phyloP scores from a whole-genome alignment of 2,113 vertebrate species.

The Pan paniscus region DNA sequence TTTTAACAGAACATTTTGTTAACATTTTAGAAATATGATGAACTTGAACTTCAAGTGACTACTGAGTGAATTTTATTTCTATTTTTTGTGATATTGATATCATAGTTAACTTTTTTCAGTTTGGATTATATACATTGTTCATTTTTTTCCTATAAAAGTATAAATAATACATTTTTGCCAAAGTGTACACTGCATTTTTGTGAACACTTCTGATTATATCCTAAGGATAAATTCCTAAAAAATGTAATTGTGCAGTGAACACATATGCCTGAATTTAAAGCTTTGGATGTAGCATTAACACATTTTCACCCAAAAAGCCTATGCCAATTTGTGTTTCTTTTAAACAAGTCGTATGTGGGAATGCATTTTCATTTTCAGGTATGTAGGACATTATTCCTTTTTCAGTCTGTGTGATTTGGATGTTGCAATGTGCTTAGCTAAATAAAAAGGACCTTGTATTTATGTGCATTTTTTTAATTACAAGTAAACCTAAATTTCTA shows the following conservation, averaged over 20 bases:
- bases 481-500: not conserved
- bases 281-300: not conserved
- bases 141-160: not conserved
- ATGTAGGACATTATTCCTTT: not conserved
- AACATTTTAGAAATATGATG: conserved; percentile 26
- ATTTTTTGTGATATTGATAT: not conserved
- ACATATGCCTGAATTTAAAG: not conserved
- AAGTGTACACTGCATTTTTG: not conserved
- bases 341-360: not conserved
- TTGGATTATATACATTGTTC: not conserved
- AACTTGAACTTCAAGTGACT: conserved; percentile 44
- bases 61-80: not conserved
- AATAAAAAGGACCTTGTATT: not conserved
- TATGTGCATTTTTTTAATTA: not conserved
- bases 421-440: not conserved
- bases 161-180: not conserved
- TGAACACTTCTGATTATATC: not conserved
- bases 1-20: not conserved
- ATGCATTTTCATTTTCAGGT: not conserved
- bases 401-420: no score
- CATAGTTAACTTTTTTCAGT: not conserved
- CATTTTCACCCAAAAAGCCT: not conserved
- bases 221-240: not conserved
- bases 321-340: not conserved
- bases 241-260: not conserved